A percentile compares a stretch with the other conserved stretches of the same genome.
These are phyloP conservation scores for Oncopeltus fasciatus DNA, from an alignment of 1,140 invertebrate genomes.

Conservation along the genomic window DNA sequence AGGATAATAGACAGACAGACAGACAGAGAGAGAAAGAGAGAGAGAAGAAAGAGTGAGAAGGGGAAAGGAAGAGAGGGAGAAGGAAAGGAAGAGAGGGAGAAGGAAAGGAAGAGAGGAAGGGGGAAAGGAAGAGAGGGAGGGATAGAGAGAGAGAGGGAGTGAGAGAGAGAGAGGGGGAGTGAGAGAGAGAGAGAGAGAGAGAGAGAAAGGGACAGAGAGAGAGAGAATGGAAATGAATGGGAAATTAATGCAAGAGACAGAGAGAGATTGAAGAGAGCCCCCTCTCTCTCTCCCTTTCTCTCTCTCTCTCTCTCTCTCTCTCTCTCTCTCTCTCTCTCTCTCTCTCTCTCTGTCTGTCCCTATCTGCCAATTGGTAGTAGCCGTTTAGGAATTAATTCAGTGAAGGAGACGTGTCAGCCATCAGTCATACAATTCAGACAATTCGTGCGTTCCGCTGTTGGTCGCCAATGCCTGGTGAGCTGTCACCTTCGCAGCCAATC, in stretches of 20 bases:
- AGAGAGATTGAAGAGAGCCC: too few species aligned
- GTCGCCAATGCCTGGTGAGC: too few species aligned
- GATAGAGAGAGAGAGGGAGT: slow-evolving; percentile 2
- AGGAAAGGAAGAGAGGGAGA: background rate
- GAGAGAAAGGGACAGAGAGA: background rate
- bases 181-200: slow-evolving; percentile 1
- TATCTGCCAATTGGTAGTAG: too few species aligned
- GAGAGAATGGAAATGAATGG: background rate
- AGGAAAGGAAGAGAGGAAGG: background rate
- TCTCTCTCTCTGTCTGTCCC: too few species aligned
- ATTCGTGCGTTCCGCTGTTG: background rate
- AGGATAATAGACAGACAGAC: too few species aligned
- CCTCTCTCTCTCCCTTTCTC: too few species aligned
- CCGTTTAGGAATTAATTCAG: background rate
- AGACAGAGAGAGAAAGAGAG: background rate
- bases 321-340: too few species aligned
- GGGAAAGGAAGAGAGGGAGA: background rate
- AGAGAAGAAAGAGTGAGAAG: background rate
- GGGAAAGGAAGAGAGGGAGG: background rate
- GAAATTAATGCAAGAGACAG: background rate
- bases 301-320: too few species aligned
- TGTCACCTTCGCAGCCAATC: too few species aligned
- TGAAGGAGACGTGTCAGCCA: background rate
- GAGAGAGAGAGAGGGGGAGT: slow-evolving; percentile 2
- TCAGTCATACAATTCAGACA: background rate